These are phyloP conservation scores for Saturnia pavonia DNA, from an alignment of 2,888 invertebrate species.

Conservation along the genomic window DNA sequence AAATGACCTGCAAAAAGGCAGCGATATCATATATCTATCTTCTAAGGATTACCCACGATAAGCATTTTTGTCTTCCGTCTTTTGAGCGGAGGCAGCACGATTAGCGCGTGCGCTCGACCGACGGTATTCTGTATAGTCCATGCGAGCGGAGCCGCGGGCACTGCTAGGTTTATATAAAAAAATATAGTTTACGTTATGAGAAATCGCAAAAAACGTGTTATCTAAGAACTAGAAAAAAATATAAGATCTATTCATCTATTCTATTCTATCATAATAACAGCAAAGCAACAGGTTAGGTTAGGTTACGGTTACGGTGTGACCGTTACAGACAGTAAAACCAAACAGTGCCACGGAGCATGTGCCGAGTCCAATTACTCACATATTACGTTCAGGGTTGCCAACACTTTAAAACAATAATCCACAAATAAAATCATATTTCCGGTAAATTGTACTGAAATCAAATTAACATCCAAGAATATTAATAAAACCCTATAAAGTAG, in stretches of 20 bases:
- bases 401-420: not conserved
- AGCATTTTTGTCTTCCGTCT: too few relatives aligned
- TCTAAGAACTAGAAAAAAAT: slow-evolving; percentile 6
- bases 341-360: slow-evolving; percentile 9
- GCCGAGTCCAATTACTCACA: slow-evolving; percentile 7
- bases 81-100: too few relatives aligned
- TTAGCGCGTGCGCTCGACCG: too few relatives aligned
- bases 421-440: not conserved
- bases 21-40: too few relatives aligned
- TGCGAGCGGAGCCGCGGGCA: too few relatives aligned
- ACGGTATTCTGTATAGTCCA: too few relatives aligned
- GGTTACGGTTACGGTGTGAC: too few relatives aligned
- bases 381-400: not conserved
- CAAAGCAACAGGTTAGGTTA: slow-evolving; percentile 5
- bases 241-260: slow-evolving; percentile 1
- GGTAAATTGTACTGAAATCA: not conserved
- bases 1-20: too few relatives aligned
- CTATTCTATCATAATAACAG: not conserved
- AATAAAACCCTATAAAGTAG: too few relatives aligned
- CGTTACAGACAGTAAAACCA: slow-evolving; percentile 9
- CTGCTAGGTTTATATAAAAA: not conserved
- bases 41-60: too few relatives aligned
- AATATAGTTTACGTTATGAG: not conserved
- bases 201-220: not conserved
- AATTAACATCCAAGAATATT: not conserved